Evolutionary conservation across 2,113 vertebrate species (phyloP).

Genomic region (Rhabdornis inornatus): DNA sequence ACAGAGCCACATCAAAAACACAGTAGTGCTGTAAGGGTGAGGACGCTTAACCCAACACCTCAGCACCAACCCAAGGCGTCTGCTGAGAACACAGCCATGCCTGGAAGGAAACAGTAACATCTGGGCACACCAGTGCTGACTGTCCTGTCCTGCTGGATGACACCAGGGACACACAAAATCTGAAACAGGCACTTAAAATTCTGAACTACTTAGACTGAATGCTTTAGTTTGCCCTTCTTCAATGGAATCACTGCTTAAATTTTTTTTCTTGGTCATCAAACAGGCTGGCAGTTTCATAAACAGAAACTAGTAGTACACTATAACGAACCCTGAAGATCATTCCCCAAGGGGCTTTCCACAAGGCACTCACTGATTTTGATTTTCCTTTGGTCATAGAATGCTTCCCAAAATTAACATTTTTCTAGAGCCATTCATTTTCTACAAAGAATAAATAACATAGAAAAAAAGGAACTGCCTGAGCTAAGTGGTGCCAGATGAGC

Average conservation of each 20-base stretch:
- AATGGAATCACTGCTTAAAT: background rate
- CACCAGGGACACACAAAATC: background rate
- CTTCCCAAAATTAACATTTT: conserved; percentile 60
- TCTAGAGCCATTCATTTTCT: conserved; percentile 59
- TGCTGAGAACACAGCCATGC: background rate
- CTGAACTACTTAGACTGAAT: background rate
- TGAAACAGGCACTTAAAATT: background rate
- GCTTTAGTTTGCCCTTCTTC: background rate
- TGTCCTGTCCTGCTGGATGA: background rate
- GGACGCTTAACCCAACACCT: background rate
- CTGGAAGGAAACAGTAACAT: background rate
- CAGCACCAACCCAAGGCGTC: background rate
- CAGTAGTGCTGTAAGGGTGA: background rate
- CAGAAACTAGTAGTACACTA: conserved; percentile 15
- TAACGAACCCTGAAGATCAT: conserved; percentile 12
- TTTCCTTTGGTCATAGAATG: conserved; percentile 43
- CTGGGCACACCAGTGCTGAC: background rate
- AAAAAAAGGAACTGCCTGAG: background rate
- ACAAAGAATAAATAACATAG: conserved; percentile 39
- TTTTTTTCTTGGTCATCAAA: conserved; percentile 3
- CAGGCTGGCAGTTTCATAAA: conserved; percentile 27
- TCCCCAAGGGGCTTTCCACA: conserved; percentile 11
- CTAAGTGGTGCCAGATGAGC: conserved; percentile 66
- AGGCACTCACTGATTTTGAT: conserved; percentile 17
- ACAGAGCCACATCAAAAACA: background rate